Conservation (phyloP, 2,888 invertebrate genomes). For the Argynnis bischoffii region DNA sequence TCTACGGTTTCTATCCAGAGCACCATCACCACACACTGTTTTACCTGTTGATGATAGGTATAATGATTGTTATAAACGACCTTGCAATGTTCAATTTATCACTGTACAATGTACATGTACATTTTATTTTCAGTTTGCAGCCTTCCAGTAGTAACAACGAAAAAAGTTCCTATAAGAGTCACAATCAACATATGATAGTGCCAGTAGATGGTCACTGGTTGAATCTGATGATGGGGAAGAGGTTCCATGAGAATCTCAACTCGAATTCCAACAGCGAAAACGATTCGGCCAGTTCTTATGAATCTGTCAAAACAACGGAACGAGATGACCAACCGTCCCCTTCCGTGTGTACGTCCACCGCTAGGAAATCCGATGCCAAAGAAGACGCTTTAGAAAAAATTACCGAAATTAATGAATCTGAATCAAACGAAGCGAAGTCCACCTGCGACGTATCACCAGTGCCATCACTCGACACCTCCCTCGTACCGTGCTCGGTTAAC, state of each 20-base stretch:
- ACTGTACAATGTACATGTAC: background rate
- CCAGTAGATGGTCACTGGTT: conserved; percentile 82
- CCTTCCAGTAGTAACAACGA: conserved; percentile 76
- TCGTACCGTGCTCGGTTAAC: conserved; percentile 66
- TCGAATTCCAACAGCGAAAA: conserved; percentile 78
- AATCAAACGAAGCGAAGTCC: conserved; percentile 60
- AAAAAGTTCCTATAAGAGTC: conserved; percentile 76
- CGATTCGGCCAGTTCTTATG: conserved; percentile 80
- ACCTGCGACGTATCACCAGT: conserved; percentile 59
- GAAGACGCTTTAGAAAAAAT: conserved; percentile 64
- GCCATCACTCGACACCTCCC: conserved; percentile 59
- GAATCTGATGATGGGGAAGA: conserved; percentile 84
- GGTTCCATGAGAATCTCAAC: conserved; percentile 79
- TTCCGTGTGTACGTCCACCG: conserved; percentile 70
- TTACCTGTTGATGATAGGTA: conserved; percentile 65
- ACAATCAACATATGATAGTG: conserved; percentile 76
- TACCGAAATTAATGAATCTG: conserved; percentile 54
- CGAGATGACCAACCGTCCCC: conserved; percentile 84
- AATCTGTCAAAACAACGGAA: conserved; percentile 67
- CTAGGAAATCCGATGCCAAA: conserved; percentile 73
- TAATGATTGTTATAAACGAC: no score
- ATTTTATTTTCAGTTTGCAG: conserved; percentile 59
- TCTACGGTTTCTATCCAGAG: conserved; percentile 66
- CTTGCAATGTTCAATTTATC: no score
- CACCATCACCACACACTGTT: conserved; percentile 55